Evolutionary conservation across 2,113 vertebrate genomes (phyloP).

Genomic region (Laticauda laticaudata): DNA sequence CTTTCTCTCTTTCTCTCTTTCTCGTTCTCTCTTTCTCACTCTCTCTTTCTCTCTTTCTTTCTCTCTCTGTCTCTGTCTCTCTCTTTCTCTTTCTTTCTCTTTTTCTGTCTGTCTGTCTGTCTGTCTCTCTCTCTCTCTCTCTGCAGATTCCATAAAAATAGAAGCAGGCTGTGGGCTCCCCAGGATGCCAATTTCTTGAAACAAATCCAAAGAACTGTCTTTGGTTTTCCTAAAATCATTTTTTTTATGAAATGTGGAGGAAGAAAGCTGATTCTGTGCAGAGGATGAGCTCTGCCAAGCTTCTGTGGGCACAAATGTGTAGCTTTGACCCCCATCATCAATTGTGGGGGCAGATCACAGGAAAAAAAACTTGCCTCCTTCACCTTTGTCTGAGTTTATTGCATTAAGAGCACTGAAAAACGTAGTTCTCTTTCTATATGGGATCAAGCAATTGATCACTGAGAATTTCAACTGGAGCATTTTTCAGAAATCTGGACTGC

Average conservation of each 20-base stretch:
- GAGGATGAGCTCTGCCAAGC: background rate
- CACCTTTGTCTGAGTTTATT: background rate
- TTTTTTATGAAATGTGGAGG: constrained; percentile 25
- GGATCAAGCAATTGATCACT: background rate
- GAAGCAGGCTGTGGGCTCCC: constrained; percentile 49
- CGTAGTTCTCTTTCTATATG: background rate
- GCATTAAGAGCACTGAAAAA: background rate
- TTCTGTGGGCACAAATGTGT: background rate
- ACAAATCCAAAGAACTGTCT: constrained; percentile 47
- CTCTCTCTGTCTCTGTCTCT: background rate
- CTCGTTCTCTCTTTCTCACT: background rate
- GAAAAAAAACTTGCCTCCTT: background rate
- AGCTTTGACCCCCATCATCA: background rate
- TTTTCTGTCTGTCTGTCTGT: background rate
- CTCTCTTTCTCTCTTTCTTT: constrained; percentile 4
- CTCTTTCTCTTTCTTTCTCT: background rate
- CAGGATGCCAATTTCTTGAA: constrained; percentile 42
- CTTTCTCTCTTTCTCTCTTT: background rate
- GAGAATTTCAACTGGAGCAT: background rate
- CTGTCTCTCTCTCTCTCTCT: background rate
- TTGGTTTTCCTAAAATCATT: constrained; percentile 25
- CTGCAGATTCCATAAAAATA: constrained; percentile 56
- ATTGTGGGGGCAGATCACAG: background rate
- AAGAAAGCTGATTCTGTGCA: constrained; percentile 11
- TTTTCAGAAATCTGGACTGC: background rate